Evolutionary conservation across 2,113 vertebrate genomes (phyloP), one percentile per base, ranked within the genome.

Genomic region (Orientallactaga bullata): DNA sequence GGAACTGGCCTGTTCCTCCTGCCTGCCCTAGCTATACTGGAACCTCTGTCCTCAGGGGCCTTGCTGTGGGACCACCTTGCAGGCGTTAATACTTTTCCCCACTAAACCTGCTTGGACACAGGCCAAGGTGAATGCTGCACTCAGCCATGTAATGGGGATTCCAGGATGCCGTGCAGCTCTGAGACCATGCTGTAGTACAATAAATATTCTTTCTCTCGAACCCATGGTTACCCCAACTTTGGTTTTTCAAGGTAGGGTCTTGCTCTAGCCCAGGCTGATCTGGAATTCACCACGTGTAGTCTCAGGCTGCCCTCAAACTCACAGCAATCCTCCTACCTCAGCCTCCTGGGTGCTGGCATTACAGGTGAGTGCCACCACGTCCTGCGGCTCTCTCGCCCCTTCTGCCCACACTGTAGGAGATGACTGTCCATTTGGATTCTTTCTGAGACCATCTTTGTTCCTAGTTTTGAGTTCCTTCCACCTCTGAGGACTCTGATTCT

Each of bases 51-150:
- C 95, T 89, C 9, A 0, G 94, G 94, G 96, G 80, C 84, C 71
- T 86, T 23, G 89, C 94, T 23, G 63, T 71, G 91, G 94, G 97
- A 96, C 96, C 96, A 95, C 97, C 97, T 93, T 95, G 97, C 95
- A 96, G 93, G 97, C 51, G 91, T 94, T 97, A 96, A 96, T 93
- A 93, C 89, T 91, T 97, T 95, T 95, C 93, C 93, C 94, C 87
- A 95, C 94, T 93, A 94, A 97, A 76, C 89, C 93, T 68, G 20
- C 93, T 93, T 97, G 96, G 96, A 93, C 16, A 10, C 65, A 79
- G 72, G 95, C 96, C 96, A 97, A 13, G 0, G 0, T 39, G 81
- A 71, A 91, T 5, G 87, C 79, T 65, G 94, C 16, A 8, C 63
- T 96, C 88, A 18, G 5, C 63, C 21, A 86, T 20, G 88, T 89